These are phyloP conservation scores for Phoxinus phoxinus DNA, from an alignment of 2,113 vertebrate genomes.

Conservation along the genomic window DNA sequence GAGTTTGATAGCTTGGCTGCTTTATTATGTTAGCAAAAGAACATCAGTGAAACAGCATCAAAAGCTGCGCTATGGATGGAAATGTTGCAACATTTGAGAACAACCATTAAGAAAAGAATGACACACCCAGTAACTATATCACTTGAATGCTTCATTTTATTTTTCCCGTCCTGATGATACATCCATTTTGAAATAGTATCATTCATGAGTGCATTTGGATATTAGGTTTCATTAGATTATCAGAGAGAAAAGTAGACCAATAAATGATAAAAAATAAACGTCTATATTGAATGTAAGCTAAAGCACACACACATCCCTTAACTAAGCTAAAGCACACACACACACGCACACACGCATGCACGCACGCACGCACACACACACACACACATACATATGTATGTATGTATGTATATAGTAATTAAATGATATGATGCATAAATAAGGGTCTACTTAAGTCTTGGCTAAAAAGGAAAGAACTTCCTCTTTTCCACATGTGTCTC, in stretches of 20 bases:
- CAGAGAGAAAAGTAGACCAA: neutral
- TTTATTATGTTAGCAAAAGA: conserved; percentile 28
- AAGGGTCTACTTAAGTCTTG: neutral
- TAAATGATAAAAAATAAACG: neutral
- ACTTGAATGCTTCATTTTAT: neutral
- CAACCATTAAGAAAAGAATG: neutral
- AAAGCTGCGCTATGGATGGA: conserved; percentile 24
- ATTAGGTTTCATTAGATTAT: conserved; percentile 19
- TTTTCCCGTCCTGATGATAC: neutral
- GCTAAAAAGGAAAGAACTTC: neutral
- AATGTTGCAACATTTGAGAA: conserved; percentile 3
- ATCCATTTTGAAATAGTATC: conserved; percentile 40
- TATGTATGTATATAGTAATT: neutral
- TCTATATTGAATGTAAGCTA: no score
- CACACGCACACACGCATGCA: no score
- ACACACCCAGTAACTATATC: conserved; percentile 1
- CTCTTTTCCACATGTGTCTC: conserved; percentile 37
- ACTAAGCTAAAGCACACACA: no score
- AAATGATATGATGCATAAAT: neutral
- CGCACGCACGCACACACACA: no score
- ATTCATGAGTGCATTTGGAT: neutral
- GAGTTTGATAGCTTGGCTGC: neutral
- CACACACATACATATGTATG: no score
- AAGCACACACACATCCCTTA: no score
- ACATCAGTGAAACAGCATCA: conserved; percentile 3